Evolutionary conservation across 2,888 invertebrate genomes (phyloP).

Genomic region (Andrena bicolor): DNA sequence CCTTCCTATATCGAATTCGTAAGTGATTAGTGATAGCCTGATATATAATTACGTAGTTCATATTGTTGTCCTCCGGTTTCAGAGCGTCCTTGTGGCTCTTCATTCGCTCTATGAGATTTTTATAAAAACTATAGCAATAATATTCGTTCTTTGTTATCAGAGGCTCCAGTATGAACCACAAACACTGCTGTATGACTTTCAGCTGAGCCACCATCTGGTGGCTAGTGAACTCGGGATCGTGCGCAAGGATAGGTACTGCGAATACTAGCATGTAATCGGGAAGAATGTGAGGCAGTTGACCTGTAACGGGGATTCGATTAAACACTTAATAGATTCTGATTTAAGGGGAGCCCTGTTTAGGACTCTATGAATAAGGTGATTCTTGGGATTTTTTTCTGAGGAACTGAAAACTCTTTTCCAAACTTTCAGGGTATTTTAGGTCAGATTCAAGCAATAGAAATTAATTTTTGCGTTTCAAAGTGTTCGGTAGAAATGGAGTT

Average conservation of each 20-base stretch:
- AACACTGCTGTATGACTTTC: conserved; percentile 92
- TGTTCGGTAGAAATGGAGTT: too few species aligned
- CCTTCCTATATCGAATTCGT: conserved; percentile 4
- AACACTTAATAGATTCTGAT: neutral
- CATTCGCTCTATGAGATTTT: conserved; percentile 96
- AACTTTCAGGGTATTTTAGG: too few species aligned
- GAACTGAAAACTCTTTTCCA: too few species aligned
- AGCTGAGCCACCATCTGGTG: conserved; percentile 92
- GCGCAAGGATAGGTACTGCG: conserved; percentile 97
- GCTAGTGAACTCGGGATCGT: conserved; percentile 93
- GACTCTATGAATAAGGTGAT: too few species aligned
- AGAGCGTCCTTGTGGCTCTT: conserved; percentile 97
- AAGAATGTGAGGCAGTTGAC: conserved; percentile 94
- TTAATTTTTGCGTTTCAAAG: too few species aligned
- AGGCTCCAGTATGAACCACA: conserved; percentile 98
- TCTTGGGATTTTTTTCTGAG: too few species aligned
- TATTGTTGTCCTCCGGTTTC: conserved; percentile 92
- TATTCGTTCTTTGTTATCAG: conserved; percentile 96
- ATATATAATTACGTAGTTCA: conserved; percentile 91
- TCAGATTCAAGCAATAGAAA: too few species aligned
- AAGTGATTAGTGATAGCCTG: conserved; percentile 16
- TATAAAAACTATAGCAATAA: conserved; percentile 98
- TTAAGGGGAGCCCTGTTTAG: too few species aligned
- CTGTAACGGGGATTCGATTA: conserved; percentile 64
- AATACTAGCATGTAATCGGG: conserved; percentile 99